Evolutionary conservation across 2,797 vertebrate genomes (phyloP), one percentile per base, ranked within the genome.

Genomic region (Petrocephalus schoutedeni): DNA sequence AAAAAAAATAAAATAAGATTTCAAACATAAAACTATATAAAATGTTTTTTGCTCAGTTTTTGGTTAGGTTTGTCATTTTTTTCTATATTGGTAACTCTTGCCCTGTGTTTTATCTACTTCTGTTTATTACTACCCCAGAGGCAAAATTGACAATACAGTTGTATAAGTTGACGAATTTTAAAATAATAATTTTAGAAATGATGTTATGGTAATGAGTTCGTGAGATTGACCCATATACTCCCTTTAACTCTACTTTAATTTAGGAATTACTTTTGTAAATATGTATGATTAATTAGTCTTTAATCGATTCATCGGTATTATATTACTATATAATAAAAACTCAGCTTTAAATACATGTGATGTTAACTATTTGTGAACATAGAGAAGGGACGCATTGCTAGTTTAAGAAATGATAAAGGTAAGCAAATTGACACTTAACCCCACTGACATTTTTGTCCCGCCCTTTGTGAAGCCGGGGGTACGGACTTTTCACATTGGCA

Each of bases 361-460:
- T 36, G 64, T 32, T 4, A 71, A 4, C 64, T 71, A 71, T 71
- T 36, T 71, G 28, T 28, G 32, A 71, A 71, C 28, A 45, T 45
- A 71, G 64, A 14, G 3, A 71, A 32, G 64, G 23, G 64, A 71
- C 64, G 36, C 64, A 71, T 12, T 10, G 64, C 23, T 28, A 71
- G 12, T 36, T 28, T 32, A 77, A 77, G 71, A 77, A 77, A 45
- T 77, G 16, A 77, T 41, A 77, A n/a, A 77, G 2, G 36, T 36
- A 45, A 45, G 9, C 71, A 45, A 45, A n/a, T 12, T 56, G 82
- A 84, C n/a, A 51, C 53, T 83, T 83, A 83, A 83, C n/a, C 80
- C 53, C 80, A 53, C 19, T 84, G 57, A 84, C 57, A 84, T 88
- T 61, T 87, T 87, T 80, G 87, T 84, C 77, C 87, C 87, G 80